A percentile compares a stretch with the other conserved stretches of the same genome.
phyloP scores from a whole-genome alignment of 2,888 invertebrate species.

The Dasypogon diadema region DNA sequence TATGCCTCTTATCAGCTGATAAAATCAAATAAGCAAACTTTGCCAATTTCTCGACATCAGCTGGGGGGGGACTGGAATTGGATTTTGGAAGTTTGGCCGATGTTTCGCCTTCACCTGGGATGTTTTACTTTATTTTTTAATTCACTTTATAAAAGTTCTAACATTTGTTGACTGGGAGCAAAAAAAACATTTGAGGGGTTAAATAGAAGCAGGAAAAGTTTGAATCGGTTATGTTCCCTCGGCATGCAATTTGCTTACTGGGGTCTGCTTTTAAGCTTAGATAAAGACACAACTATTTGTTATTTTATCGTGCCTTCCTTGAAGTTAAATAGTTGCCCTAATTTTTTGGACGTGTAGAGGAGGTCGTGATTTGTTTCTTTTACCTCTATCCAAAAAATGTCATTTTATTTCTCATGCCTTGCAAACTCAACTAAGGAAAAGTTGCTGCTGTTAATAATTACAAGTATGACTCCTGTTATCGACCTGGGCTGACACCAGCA shows the following conservation, averaged over 20 bases:
- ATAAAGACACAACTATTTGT: no score
- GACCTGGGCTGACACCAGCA: no score
- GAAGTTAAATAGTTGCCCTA: no score
- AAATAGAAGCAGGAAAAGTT: constrained; percentile 1
- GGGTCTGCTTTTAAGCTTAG: neutral
- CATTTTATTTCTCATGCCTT: no score
- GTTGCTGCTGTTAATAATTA: no score
- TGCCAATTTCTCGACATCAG: constrained; percentile 19
- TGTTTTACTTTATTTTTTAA: neutral
- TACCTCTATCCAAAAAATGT: no score
- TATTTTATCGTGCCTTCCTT: no score
- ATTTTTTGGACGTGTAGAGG: no score
- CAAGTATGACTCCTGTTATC: no score
- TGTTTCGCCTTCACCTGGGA: neutral
- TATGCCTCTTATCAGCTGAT: constrained; percentile 44
- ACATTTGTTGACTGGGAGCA: neutral
- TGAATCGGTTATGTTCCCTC: neutral
- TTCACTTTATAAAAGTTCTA: constrained; percentile 12
- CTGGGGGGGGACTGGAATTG: constrained; percentile 7
- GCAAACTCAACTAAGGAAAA: no score
- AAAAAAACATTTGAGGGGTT: neutral
- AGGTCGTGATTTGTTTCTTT: no score
- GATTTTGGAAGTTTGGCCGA: constrained; percentile 2
- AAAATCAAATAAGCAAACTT: constrained; percentile 52
- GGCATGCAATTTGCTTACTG: neutral